Base-by-base conservation (phyloP, 30 jellyfish, hydroid and myxozoan species). In the Thelohanellus kitauei region DNA sequence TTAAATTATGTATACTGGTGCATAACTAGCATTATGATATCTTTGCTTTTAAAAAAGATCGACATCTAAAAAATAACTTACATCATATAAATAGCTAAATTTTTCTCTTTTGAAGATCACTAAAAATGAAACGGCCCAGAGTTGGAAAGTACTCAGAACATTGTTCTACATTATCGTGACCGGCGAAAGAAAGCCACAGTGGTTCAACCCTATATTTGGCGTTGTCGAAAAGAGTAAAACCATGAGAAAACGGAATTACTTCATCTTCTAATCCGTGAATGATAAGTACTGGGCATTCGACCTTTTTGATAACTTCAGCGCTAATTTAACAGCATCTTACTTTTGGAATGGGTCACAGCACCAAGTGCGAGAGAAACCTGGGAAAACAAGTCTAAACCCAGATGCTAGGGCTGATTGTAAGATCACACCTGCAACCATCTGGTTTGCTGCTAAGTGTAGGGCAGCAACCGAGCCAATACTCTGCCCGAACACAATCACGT, bases 251-350 rank as follows among this genome's bases (percentile, higher is more conserved):
- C 39, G 64, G 88, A 33, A 78, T 78, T 1, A 78, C 97, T 57
- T 78, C 97, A 53, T 78, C 97, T 38, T 78, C 97, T 12, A 88
- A 64, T 0, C 97, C 97, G 47, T 78, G 97, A 31, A 78, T 64
- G 25, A 78, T 88, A 18, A 78, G 80, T n/a, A 78, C 97, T 0
- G 97, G 89, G 5, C 88, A 64, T 6, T 67, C 80, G 27, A 78
- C 68, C 40, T 64, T 78, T 25, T 66, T n/a, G n/a, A n/a, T n/a
- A n/a, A n/a, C n/a, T n/a, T n/a, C n/a, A n/a, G n/a, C n/a, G n/a
- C n/a, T n/a, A n/a, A n/a, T n/a, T n/a, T n/a, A n/a, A n/a, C n/a
- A n/a, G n/a, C 5, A 13, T 33, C 67, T 61, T 27, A 73, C 93
- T 87, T 73, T 18, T 87, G 93, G 39, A 73, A 73, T 10, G 84